These are phyloP conservation scores for Trichomycterus rosablanca DNA, from an alignment of 2,113 vertebrate species.

Conservation along the genomic window DNA sequence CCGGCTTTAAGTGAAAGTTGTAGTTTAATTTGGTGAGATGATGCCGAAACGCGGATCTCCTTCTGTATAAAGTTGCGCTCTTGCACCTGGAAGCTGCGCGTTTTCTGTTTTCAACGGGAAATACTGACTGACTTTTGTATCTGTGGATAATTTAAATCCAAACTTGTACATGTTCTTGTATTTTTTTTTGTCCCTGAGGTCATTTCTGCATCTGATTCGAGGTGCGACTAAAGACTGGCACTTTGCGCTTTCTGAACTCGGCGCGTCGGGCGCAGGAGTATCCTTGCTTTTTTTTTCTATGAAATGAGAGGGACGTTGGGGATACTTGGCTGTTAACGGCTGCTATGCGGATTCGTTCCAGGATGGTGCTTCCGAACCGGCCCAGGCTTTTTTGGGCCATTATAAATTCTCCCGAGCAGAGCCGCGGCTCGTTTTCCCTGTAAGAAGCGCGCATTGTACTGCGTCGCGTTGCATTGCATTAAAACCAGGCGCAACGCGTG, in stretches of 20 bases:
- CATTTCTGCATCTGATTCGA: constrained; percentile 26
- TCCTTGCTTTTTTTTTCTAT: background rate
- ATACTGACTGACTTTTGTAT: constrained; percentile 30
- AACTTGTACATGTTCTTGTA: too few relatives aligned
- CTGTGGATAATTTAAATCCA: too few relatives aligned
- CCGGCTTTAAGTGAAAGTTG: constrained; percentile 19
- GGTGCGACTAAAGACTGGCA: constrained; percentile 45
- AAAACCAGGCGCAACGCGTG: constrained; percentile 46
- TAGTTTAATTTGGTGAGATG: constrained; percentile 43
- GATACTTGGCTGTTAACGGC: constrained; percentile 44
- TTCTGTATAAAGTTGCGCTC: constrained; percentile 40
- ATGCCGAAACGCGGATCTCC: constrained; percentile 49
- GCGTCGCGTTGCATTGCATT: constrained; percentile 19
- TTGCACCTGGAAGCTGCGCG: constrained; percentile 55
- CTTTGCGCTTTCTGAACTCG: constrained; percentile 45
- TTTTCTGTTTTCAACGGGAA: constrained; percentile 44
- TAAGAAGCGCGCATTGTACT: constrained; percentile 53
- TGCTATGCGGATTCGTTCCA: constrained; percentile 63
- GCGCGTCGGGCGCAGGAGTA: constrained; percentile 1
- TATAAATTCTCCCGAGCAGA: constrained; percentile 55
- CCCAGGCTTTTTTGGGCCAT: constrained; percentile 71
- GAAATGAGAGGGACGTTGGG: constrained; percentile 2
- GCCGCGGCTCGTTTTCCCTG: constrained; percentile 59
- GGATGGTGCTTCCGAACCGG: constrained; percentile 72
- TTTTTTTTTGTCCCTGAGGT: constrained; percentile 28